Evolutionary conservation across 2,113 vertebrate species (phyloP), one percentile per base, ranked within the genome.

Genomic region (Burhinus oedicnemus): DNA sequence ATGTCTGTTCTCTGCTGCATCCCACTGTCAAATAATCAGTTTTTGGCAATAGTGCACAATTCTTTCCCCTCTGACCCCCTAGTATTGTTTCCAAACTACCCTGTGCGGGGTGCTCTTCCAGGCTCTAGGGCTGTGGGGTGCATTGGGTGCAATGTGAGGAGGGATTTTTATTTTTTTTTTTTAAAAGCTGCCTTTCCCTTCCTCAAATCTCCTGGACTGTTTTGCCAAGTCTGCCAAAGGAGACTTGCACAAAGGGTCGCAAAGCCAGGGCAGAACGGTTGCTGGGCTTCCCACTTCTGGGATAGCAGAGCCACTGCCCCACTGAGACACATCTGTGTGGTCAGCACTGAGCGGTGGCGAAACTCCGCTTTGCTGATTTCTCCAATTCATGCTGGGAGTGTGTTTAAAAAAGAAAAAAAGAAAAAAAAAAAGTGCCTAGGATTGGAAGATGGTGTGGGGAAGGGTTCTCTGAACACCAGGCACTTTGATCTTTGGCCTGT

Each of bases 1-100:
- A 89, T 96, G 92, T 94, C 91, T 82, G 45, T 95, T 94, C 85
- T 92, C 83, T 95, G 87, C 89, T 92, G 90, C 91, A 91, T 81
- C 88, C 87, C 71, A 15, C 92, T 83, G 87, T 90, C 93, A 94
- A 65, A 64, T 83, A 68, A 94, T 89, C 90, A n/a, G 72, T 11
- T 90, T 95, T 91, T 85, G 84, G 93, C 93, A 87, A 18, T 2
- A 71, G 84, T 81, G 92, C 93, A 85, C 95, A 87, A 14, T 81
- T 93, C 71, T 74, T 91, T 95, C 66, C 93, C 89, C 81, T 71
- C 64, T 65, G 72, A 89, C 93, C 87, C 93, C 57, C 52, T 30
- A 83, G 89, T 93, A 55, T 96, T 91, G 95, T 80, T 95, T 90
- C 70, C 91, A 93, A 64, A 58, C 58, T 40, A 8, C 84, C 70